A percentile compares a stretch with the other conserved stretches of the same genome.
Conservation (phyloP, 2,888 invertebrate genomes). For the Arge pagana region DNA sequence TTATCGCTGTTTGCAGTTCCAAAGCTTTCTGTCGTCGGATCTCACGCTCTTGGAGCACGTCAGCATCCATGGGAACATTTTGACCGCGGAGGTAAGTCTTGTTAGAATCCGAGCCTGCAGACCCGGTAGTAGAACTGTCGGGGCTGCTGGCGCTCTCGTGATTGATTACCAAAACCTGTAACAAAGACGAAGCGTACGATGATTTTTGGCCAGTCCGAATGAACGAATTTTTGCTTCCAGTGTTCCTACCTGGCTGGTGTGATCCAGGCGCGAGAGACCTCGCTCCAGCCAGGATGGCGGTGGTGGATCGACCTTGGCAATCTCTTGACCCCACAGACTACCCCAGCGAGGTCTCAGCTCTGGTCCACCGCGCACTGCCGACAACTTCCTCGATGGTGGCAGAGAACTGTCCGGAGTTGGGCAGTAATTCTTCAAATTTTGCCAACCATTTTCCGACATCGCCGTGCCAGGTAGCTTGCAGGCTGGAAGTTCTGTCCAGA, state of each 20-base stretch:
- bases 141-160: slow-evolving; percentile 57
- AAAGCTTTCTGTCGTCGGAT: slow-evolving; percentile 80
- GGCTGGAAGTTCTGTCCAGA: slow-evolving; percentile 1
- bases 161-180: slow-evolving; percentile 65
- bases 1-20: slow-evolving; percentile 84
- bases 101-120: slow-evolving; percentile 48
- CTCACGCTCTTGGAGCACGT: slow-evolving; percentile 80
- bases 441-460: slow-evolving; percentile 47
- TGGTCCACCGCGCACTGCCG: slow-evolving; percentile 43
- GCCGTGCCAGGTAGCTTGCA: slow-evolving; percentile 25
- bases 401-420: slow-evolving; percentile 46
- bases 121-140: slow-evolving; percentile 49
- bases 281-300: slow-evolving; percentile 58
- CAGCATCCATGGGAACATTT: slow-evolving; percentile 81
- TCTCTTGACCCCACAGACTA: slow-evolving; percentile 49
- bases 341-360: slow-evolving; percentile 53
- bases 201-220: too few species aligned
- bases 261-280: slow-evolving; percentile 50
- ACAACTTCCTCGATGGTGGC: slow-evolving; percentile 45
- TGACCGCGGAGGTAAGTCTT: slow-evolving; percentile 82
- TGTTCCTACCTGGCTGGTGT: slow-evolving; percentile 46
- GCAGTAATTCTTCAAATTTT: slow-evolving; percentile 43
- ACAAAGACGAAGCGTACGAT: too few species aligned
- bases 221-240: background rate
- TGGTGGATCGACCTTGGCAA: slow-evolving; percentile 38